Base-by-base conservation (phyloP, 2,797 vertebrate genomes). In the Halcyon chelicuti region DNA sequence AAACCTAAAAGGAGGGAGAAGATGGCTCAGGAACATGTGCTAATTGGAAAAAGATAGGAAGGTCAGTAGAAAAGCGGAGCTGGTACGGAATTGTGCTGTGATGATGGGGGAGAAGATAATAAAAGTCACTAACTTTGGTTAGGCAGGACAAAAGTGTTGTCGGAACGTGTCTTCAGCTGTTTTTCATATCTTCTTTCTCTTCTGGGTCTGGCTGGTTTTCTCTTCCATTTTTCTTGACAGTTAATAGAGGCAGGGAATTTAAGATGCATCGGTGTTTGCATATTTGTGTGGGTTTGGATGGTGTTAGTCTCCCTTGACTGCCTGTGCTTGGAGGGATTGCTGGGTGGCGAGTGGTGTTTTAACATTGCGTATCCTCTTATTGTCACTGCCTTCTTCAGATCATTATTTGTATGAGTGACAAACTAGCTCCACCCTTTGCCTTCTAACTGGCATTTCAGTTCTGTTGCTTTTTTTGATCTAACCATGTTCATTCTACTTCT, bases 401-500 rank as follows among this genome's bases (percentile, higher is more conserved):
- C 93, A 90, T 94, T 88, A 94, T 91, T 93, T 93, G 90, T 95
- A 80, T 94, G 76, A 96, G 93, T 90, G 95, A 97, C 95, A 95
- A 91, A 95, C 65, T 88, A 95, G 96, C 96, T 95, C 95, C 96
- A 94, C 94, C 77, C 94, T 97, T 96, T 95, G 95, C 91, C 96
- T 95, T 95, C 94, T 97, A 95, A 97, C 85, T 95, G 95, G 96
- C 96, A 65, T 97, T 95, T 97, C 95, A 95, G 87, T 97, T 96
- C 94, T 97, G 94, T 97, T 95, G 96, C 94, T 95, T 97, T 97
- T 97, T 95, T 94, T 95, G 94, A 96, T 97, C 96, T 97, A 97
- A 96, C 96, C 95, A 97, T 97, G 95, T 97, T 97, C 95, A 95
- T 95, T 96, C 96, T 97, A 96, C 95, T 97, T 97, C 96, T 96